Conservation (phyloP, 1,140 invertebrate genomes). For the Sinella curviseta region DNA sequence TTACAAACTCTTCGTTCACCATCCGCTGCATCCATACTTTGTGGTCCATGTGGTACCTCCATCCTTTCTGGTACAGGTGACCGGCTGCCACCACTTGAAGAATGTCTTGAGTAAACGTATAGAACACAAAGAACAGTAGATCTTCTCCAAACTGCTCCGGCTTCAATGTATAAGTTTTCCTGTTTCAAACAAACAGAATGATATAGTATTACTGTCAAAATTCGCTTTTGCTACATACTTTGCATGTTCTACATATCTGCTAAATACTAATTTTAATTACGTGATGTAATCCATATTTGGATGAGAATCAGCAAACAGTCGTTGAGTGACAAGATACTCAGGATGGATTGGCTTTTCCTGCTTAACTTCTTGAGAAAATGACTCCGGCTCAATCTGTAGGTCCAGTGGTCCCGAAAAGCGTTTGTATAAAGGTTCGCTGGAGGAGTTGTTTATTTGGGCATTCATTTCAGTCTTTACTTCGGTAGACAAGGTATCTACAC, state of each 20-base stretch:
- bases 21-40: background rate
- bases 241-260: too few relatives aligned
- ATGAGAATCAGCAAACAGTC: background rate
- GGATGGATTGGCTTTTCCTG: background rate
- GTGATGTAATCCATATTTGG: too few relatives aligned
- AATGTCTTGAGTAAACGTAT: background rate
- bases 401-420: background rate
- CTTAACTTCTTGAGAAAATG: too few relatives aligned
- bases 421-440: background rate
- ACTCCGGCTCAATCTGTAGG: background rate
- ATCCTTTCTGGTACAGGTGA: background rate
- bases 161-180: background rate
- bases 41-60: background rate
- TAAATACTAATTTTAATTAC: background rate
- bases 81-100: background rate
- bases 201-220: too few relatives aligned
- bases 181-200: too few relatives aligned
- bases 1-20: background rate
- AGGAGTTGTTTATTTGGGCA: background rate
- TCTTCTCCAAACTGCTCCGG: background rate
- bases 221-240: too few relatives aligned
- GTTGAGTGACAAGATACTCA: background rate
- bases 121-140: background rate
- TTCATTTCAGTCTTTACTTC: too few relatives aligned
- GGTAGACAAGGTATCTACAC: background rate